phyloP scores from a whole-genome alignment of 2,797 vertebrate species.

The Alauda arvensis region DNA sequence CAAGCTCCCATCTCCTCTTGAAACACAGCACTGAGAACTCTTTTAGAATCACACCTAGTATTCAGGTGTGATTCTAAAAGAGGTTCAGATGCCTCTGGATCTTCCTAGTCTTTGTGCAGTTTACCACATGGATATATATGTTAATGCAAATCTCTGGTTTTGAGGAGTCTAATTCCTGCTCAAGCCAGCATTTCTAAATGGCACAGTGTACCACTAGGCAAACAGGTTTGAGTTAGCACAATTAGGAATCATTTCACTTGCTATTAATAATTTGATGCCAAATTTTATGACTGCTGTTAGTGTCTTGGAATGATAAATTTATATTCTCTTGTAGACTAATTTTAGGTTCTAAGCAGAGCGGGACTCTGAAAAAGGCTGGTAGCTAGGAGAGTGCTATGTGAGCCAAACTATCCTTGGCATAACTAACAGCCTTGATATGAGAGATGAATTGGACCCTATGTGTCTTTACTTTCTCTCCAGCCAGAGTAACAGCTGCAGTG shows the following conservation, averaged over 20 bases:
- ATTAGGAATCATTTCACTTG: background rate
- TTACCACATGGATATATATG: background rate
- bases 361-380: background rate
- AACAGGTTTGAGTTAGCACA: background rate
- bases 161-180: background rate
- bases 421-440: conserved; percentile 26
- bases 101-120: background rate
- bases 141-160: background rate
- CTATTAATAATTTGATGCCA: background rate
- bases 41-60: too few relatives aligned
- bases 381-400: conserved; percentile 12
- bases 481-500: conserved; percentile 62
- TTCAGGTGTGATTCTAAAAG: too few relatives aligned
- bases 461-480: conserved; percentile 31
- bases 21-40: background rate
- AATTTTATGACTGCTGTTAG: background rate
- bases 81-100: background rate
- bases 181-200: background rate
- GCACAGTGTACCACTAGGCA: background rate
- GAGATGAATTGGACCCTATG: conserved; percentile 43
- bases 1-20: background rate
- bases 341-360: background rate
- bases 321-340: background rate
- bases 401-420: conserved; percentile 33
- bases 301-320: background rate